These are phyloP conservation scores for Procavia capensis DNA, from an alignment of 2,113 vertebrate species.

Conservation along the genomic window DNA sequence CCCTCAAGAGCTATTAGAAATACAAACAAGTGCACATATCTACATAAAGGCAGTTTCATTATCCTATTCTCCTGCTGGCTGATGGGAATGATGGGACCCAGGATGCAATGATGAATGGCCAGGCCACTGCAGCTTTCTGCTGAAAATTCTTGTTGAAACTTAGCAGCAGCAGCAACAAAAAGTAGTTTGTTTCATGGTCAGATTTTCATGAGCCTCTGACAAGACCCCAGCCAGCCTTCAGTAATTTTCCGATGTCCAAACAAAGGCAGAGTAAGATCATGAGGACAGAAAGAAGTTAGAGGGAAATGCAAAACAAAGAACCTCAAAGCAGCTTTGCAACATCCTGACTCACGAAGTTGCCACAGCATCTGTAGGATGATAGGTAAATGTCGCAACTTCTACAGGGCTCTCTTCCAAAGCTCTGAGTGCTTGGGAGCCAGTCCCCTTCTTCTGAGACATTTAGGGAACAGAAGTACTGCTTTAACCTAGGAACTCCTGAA, in stretches of 20 bases:
- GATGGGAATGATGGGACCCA: background rate
- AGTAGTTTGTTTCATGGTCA: background rate
- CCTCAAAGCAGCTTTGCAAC: background rate
- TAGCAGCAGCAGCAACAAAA: background rate
- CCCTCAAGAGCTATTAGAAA: background rate
- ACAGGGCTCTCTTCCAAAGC: background rate
- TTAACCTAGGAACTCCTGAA: background rate
- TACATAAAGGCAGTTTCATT: background rate
- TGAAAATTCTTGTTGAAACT: slow-evolving; percentile 30
- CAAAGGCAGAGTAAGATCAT: background rate
- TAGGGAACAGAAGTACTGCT: background rate
- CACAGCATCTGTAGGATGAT: background rate
- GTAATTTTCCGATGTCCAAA: slow-evolving; percentile 24
- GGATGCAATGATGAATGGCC: background rate
- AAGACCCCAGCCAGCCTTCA: background rate
- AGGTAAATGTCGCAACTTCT: background rate
- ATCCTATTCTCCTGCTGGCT: background rate
- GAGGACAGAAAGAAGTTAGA: background rate
- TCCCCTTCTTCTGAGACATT: background rate
- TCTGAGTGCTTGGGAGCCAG: background rate
- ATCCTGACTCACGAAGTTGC: background rate
- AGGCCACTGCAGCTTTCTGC: background rate
- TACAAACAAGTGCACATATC: background rate
- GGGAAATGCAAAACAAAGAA: background rate
- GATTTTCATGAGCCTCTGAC: background rate